phyloP scores from a whole-genome alignment of 2,888 invertebrate species.

The Synanthedon andrenaeformis region DNA sequence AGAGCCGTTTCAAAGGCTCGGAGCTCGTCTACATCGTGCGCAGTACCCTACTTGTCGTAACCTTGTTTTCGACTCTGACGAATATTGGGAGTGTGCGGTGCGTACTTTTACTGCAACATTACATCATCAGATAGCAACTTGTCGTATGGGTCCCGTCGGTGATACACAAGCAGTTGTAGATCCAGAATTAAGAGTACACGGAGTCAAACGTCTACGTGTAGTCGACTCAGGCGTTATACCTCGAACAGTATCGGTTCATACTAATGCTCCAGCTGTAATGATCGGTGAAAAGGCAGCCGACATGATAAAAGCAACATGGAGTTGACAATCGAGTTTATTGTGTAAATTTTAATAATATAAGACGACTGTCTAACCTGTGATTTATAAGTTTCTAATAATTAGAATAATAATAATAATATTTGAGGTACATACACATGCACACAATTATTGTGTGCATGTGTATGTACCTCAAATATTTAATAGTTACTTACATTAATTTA shows the following conservation, averaged over 20 bases:
- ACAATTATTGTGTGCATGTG: no score
- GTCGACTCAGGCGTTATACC: constrained; percentile 69
- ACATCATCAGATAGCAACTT: constrained; percentile 75
- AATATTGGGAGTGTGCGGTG: constrained; percentile 76
- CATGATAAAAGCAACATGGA: constrained; percentile 62
- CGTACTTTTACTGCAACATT: constrained; percentile 72
- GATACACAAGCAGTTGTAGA: constrained; percentile 76
- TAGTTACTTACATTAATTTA: no score
- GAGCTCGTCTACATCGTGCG: constrained; percentile 62
- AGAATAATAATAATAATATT: no score
- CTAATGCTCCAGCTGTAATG: constrained; percentile 69
- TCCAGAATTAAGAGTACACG: constrained; percentile 63
- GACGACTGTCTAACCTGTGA: not conserved
- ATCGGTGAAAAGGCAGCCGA: constrained; percentile 71
- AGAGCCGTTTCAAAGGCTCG: constrained; percentile 60
- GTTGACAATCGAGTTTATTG: constrained; percentile 6
- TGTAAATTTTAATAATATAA: not conserved
- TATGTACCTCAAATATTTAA: no score
- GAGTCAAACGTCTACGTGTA: constrained; percentile 56
- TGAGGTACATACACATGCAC: no score
- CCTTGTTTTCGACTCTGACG: constrained; percentile 61
- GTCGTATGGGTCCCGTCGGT: constrained; percentile 73
- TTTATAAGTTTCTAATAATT: not conserved
- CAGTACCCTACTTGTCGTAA: constrained; percentile 72
- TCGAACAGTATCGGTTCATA: constrained; percentile 64